phyloP scores from a whole-genome alignment of 1,140 invertebrate species.

The Venturia canescens region DNA sequence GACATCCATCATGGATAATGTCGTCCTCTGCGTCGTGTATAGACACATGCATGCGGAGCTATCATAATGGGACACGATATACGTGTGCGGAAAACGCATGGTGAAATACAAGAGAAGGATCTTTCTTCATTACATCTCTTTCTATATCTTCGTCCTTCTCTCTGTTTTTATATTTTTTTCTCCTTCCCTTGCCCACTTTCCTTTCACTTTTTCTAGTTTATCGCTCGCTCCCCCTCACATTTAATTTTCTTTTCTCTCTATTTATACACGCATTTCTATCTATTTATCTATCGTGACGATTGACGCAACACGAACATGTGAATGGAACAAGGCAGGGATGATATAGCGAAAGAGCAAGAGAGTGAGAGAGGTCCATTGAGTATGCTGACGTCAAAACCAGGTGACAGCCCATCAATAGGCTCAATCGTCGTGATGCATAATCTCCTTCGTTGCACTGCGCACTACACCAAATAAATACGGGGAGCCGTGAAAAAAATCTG shows the following conservation, averaged over 20 bases:
- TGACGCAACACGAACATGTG: slow-evolving; percentile 10
- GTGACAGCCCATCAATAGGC: slow-evolving; percentile 62
- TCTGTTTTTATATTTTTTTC: no score
- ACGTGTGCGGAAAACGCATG: neutral
- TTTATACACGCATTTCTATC: neutral
- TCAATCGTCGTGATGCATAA: slow-evolving; percentile 55
- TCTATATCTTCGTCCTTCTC: no score
- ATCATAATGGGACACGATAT: slow-evolving; percentile 18
- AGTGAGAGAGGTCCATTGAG: slow-evolving; percentile 36
- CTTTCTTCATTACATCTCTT: no score
- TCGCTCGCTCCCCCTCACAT: neutral
- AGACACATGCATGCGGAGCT: neutral
- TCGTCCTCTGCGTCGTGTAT: slow-evolving; percentile 50
- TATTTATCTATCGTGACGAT: neutral
- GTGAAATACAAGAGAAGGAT: slow-evolving; percentile 18
- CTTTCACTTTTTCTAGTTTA: slow-evolving; percentile 1
- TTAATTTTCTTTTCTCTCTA: neutral
- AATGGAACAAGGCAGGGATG: slow-evolving; percentile 11
- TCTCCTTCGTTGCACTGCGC: neutral
- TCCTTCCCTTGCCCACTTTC: no score
- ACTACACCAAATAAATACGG: slow-evolving; percentile 10
- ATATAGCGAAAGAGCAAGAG: neutral
- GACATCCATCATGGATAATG: slow-evolving; percentile 62
- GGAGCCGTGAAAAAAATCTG: neutral
- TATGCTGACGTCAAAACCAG: slow-evolving; percentile 59